Percentiles rank a stretch among this genome's conserved stretches.
These are phyloP conservation scores for Nannospalax galili DNA, from an alignment of 2,113 vertebrate species.

Conservation along the genomic window DNA sequence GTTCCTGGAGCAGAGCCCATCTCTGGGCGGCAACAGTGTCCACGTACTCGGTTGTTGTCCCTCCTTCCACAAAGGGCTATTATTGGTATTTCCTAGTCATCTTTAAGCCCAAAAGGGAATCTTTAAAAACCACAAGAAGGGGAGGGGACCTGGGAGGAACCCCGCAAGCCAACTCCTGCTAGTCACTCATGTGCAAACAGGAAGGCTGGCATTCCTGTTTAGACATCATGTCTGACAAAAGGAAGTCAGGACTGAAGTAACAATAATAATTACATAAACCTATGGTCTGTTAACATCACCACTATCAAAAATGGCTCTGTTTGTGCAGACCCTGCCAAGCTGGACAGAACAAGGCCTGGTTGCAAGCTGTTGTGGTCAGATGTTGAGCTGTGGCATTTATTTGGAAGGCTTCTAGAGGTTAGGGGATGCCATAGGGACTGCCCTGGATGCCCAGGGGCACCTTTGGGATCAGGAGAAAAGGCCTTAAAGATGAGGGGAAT, in stretches of 20 bases:
- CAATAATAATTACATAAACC: constrained; percentile 77
- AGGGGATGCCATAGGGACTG: neutral
- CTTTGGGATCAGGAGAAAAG: neutral
- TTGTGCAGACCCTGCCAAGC: neutral
- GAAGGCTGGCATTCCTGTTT: constrained; percentile 85
- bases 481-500: neutral
- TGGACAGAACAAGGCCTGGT: neutral
- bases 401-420: neutral
- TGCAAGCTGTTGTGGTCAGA: neutral
- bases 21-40: constrained; percentile 52
- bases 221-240: constrained; percentile 80
- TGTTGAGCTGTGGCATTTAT: neutral
- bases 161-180: neutral
- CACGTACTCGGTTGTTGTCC: constrained; percentile 67
- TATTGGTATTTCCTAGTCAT: constrained; percentile 76
- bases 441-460: too few relatives aligned
- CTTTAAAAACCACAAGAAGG: constrained; percentile 74
- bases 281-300: constrained; percentile 64
- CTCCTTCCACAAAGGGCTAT: constrained; percentile 78
- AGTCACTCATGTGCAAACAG: constrained; percentile 75
- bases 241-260: constrained; percentile 78
- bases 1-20: constrained; percentile 45
- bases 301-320: constrained; percentile 67
- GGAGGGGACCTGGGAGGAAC: constrained; percentile 23
- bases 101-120: constrained; percentile 81